Evolutionary conservation across 2,888 invertebrate genomes (phyloP).

Genomic region (Cantharis nigra): DNA sequence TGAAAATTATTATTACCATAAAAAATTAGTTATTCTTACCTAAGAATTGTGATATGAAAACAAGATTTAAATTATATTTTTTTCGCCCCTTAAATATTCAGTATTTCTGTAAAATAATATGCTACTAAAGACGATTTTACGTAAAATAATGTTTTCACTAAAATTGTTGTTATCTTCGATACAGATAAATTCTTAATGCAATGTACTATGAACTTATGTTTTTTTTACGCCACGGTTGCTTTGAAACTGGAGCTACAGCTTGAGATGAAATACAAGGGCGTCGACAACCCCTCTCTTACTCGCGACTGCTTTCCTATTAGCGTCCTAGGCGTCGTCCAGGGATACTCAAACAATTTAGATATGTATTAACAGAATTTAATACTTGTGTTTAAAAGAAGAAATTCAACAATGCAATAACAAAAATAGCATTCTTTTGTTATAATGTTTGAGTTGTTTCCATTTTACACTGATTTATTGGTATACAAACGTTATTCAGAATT

Average conservation of each 20-base stretch:
- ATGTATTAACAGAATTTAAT: not conserved
- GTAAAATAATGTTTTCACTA: not conserved
- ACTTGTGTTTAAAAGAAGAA: not conserved
- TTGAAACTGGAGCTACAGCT: conserved; percentile 24
- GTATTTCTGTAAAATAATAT: not conserved
- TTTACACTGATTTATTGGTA: not conserved
- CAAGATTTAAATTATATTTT: not conserved
- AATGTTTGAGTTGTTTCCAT: not conserved
- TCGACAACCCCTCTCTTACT: conserved; percentile 34
- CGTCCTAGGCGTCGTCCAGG: conserved; percentile 38
- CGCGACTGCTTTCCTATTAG: conserved; percentile 15
- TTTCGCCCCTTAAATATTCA: not conserved
- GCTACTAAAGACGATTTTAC: not conserved
- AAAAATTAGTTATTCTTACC: not conserved
- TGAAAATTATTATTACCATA: not conserved
- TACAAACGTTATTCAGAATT: not conserved
- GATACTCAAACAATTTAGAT: conserved; percentile 31
- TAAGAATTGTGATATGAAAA: not conserved
- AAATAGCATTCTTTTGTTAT: not conserved
- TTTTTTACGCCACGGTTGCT: not conserved
- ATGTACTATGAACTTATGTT: not conserved
- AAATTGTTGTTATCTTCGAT: not conserved
- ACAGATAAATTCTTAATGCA: not conserved
- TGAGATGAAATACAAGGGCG: conserved; percentile 37
- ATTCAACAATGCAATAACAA: not conserved